These are phyloP conservation scores for Lasiurus cinereus DNA, from an alignment of 2,113 vertebrate genomes.

Conservation along the genomic window DNA sequence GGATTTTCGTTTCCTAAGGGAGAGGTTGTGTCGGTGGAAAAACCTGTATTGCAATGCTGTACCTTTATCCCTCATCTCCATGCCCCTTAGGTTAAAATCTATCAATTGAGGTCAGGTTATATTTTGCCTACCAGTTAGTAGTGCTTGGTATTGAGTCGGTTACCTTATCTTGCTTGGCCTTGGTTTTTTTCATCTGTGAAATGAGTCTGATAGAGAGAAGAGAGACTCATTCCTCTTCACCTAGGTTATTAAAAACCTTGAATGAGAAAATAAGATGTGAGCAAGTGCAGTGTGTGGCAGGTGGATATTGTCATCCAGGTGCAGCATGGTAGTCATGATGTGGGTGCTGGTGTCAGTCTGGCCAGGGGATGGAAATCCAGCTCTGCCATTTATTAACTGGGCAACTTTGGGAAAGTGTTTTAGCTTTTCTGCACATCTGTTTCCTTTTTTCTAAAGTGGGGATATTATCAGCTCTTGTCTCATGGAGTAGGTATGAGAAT, in stretches of 20 bases:
- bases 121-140: not conserved
- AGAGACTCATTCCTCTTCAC: not conserved
- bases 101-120: not conserved
- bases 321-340: fast-evolving
- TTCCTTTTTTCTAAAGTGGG: not conserved
- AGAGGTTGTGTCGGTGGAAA: not conserved
- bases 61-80: not conserved
- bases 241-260: not conserved
- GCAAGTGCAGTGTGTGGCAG: fast-evolving
- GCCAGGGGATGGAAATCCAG: not conserved
- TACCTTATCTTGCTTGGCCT: not conserved
- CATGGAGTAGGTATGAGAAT: not conserved
- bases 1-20: not conserved
- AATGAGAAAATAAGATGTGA: not conserved
- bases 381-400: not conserved
- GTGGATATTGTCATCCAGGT: not conserved
- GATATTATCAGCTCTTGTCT: not conserved
- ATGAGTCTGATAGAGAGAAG: not conserved
- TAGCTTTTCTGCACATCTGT: not conserved
- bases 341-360: no score
- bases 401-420: not conserved
- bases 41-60: fast-evolving
- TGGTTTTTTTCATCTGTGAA: not conserved
- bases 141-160: not conserved
- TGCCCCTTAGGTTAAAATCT: not conserved